Percentiles rank a stretch among this genome's conserved stretches.
Evolutionary conservation across 2,113 vertebrate species (phyloP).

Genomic region (Calypte anna): DNA sequence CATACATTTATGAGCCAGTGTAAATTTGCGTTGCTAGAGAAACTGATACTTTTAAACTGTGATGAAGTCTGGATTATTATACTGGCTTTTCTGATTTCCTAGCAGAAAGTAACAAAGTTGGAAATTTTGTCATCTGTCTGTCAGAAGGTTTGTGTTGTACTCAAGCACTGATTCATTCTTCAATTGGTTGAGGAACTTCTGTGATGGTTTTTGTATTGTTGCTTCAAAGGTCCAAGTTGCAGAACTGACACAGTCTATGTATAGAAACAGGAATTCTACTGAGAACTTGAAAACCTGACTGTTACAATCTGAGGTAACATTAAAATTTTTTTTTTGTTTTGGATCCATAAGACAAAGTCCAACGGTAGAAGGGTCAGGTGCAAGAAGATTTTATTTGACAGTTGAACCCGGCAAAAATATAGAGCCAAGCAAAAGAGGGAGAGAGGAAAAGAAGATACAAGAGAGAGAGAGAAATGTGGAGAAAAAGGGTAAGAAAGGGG

Average conservation of each 20-base stretch:
- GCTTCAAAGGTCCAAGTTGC: background rate
- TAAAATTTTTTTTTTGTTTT: too few species aligned
- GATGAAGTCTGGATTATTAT: background rate
- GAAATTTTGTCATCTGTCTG: background rate
- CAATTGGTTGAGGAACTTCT: background rate
- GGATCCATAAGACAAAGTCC: too few species aligned
- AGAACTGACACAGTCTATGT: fast-evolving
- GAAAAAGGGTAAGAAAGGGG: too few species aligned
- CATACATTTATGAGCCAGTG: background rate
- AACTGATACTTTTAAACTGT: background rate
- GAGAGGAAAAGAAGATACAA: too few species aligned
- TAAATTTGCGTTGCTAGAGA: background rate
- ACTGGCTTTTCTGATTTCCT: background rate
- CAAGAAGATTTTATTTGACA: too few species aligned
- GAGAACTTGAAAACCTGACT: background rate
- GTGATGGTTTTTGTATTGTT: background rate
- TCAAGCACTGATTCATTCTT: background rate
- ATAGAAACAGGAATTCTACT: background rate
- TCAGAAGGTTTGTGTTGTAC: background rate
- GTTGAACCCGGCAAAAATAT: too few species aligned
- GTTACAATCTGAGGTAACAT: too few species aligned
- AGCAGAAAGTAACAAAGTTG: background rate
- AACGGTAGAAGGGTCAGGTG: too few species aligned
- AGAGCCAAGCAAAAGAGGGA: too few species aligned
- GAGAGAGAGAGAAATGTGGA: too few species aligned